These are phyloP conservation scores for Volucella zonaria DNA, from an alignment of 2,888 invertebrate genomes.

Conservation along the genomic window DNA sequence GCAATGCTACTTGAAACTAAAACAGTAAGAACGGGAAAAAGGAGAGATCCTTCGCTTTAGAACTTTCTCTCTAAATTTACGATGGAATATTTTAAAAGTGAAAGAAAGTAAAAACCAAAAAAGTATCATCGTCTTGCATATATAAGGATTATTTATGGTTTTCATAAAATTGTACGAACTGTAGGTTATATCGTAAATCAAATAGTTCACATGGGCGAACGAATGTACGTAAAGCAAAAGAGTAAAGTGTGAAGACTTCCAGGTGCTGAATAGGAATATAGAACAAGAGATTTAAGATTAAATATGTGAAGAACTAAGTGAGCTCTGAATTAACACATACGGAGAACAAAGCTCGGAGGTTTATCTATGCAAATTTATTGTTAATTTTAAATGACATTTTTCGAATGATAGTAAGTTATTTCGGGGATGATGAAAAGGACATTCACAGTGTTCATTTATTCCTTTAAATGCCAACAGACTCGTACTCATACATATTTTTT, in stretches of 20 bases:
- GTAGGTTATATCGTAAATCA: conserved; percentile 54
- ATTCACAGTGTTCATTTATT: no score
- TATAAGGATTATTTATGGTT: conserved; percentile 52
- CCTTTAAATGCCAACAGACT: no score
- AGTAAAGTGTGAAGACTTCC: conserved; percentile 37
- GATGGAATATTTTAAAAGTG: conserved; percentile 43
- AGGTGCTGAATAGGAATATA: conserved; percentile 17
- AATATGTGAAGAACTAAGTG: conserved; percentile 29
- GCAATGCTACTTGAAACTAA: neutral
- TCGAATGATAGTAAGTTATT: conserved; percentile 6
- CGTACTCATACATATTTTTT: no score
- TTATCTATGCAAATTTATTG: conserved; percentile 33
- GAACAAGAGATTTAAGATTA: conserved; percentile 12
- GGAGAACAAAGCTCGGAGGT: neutral
- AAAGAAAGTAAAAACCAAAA: conserved; percentile 33
- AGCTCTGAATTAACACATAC: conserved; percentile 16
- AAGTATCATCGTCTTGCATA: conserved; percentile 21
- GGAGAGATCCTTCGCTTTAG: neutral
- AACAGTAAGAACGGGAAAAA: neutral
- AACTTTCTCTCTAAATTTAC: conserved; percentile 32
- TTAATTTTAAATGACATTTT: neutral
- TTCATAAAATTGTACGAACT: conserved; percentile 63
- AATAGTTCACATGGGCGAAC: conserved; percentile 28
- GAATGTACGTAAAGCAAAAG: conserved; percentile 22
- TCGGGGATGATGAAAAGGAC: neutral